These are phyloP conservation scores for Trissolcus basalis DNA, from an alignment of 1,140 invertebrate genomes.

Conservation along the genomic window DNA sequence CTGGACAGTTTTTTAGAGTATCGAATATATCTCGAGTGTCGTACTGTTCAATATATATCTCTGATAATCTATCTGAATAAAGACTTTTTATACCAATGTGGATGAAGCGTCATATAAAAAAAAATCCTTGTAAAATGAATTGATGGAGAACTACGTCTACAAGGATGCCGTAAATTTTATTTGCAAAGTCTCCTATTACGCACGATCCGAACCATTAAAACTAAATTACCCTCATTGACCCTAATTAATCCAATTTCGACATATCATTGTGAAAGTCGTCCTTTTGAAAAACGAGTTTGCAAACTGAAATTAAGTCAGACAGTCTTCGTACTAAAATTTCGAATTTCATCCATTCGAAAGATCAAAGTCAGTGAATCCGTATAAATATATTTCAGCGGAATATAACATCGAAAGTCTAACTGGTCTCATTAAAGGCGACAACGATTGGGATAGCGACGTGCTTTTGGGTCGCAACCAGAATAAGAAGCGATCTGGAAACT, in stretches of 20 bases:
- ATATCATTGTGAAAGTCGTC: neutral
- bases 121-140: too few relatives aligned
- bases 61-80: too few relatives aligned
- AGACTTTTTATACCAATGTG: too few relatives aligned
- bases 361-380: too few relatives aligned
- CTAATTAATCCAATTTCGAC: conserved; percentile 1
- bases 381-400: neutral
- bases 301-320: neutral
- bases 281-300: neutral
- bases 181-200: neutral
- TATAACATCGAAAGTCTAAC: neutral
- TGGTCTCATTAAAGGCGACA: conserved; percentile 13
- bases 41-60: too few relatives aligned
- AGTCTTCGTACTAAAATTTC: too few relatives aligned
- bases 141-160: too few relatives aligned
- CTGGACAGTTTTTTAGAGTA: too few relatives aligned
- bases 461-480: conserved; percentile 1
- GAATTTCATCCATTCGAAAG: too few relatives aligned
- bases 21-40: too few relatives aligned
- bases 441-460: conserved; percentile 9
- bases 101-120: too few relatives aligned
- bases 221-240: conserved; percentile 1
- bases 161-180: neutral
- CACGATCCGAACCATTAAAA: neutral
- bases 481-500: conserved; percentile 27